Conservation (phyloP, 2,888 invertebrate genomes). For the Lingula anatina region DNA sequence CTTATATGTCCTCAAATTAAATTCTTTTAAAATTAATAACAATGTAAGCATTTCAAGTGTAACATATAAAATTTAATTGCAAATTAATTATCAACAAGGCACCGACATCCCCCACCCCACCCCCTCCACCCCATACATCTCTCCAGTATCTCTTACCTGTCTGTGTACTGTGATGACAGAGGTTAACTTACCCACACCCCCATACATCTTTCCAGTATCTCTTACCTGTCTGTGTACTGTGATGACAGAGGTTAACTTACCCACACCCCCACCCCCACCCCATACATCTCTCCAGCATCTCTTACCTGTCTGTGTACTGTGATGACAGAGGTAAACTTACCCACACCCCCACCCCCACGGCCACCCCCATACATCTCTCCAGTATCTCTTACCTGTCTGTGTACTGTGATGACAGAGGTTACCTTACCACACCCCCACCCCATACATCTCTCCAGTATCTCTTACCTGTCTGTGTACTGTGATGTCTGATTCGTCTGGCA, state of each 20-base stretch:
- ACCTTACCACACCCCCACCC: slow-evolving; percentile 72
- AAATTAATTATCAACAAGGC: too few species aligned
- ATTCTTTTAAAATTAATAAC: too few species aligned
- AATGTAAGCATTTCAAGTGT: too few species aligned
- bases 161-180: slow-evolving; percentile 88
- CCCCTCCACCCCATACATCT: too few species aligned
- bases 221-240: slow-evolving; percentile 79
- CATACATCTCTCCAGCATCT: not conserved
- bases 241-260: slow-evolving; percentile 81
- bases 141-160: slow-evolving; percentile 65
- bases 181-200: slow-evolving; percentile 70
- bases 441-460: not conserved
- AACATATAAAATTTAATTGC: too few species aligned
- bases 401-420: slow-evolving; percentile 84
- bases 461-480: slow-evolving; percentile 79
- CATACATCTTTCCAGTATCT: too few species aligned
- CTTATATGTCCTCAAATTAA: too few species aligned
- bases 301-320: slow-evolving; percentile 79
- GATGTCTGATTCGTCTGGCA: slow-evolving; percentile 77
- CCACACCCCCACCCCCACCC: slow-evolving; percentile 68
- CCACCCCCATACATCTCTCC: too few species aligned
- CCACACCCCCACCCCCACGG: slow-evolving; percentile 73
- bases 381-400: slow-evolving; percentile 72
- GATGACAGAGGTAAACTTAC: slow-evolving; percentile 81
- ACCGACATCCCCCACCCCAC: too few species aligned